phyloP scores from a whole-genome alignment of 37 sponge, comb jelly and placozoan species.

The Halichondria panicea region DNA sequence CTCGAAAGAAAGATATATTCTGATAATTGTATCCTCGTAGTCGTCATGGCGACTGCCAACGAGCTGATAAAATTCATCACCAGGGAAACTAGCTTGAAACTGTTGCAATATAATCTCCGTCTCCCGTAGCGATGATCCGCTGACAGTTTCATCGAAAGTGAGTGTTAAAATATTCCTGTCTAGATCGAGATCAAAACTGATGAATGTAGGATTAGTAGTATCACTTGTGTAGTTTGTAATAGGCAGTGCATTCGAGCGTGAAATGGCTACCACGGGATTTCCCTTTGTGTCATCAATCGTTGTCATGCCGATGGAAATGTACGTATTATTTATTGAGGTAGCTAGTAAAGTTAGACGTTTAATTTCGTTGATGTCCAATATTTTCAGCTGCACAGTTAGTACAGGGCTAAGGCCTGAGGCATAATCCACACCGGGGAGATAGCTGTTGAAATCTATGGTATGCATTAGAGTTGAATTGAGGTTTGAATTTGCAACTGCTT shows the following conservation, averaged over 20 bases:
- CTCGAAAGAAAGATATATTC: constrained; percentile 62
- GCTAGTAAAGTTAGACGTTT: constrained; percentile 66
- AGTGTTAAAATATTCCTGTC: constrained; percentile 56
- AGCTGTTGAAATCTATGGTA: constrained; percentile 29
- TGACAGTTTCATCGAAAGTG: constrained; percentile 87
- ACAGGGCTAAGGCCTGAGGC: constrained; percentile 12
- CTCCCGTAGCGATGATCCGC: constrained; percentile 62
- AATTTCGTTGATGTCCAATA: constrained; percentile 64
- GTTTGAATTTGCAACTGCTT: neutral
- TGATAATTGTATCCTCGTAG: constrained; percentile 56
- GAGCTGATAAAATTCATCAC: constrained; percentile 52
- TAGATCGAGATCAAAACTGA: constrained; percentile 63
- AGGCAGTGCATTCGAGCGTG: constrained; percentile 26
- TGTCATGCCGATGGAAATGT: constrained; percentile 47
- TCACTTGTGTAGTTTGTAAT: constrained; percentile 58
- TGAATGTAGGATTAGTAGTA: constrained; percentile 59
- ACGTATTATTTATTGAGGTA: constrained; percentile 46
- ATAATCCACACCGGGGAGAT: constrained; percentile 15
- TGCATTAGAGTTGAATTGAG: constrained; percentile 12
- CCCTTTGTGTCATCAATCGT: constrained; percentile 62
- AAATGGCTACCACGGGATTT: constrained; percentile 47
- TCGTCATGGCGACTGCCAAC: constrained; percentile 42
- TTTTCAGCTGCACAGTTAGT: constrained; percentile 27
- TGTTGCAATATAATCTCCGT: constrained; percentile 68
- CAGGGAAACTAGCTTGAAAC: constrained; percentile 5